Percentiles rank a stretch among this genome's conserved stretches.
phyloP scores from a whole-genome alignment of 2,797 vertebrate species.

The Brachyrhaphis roseni region DNA sequence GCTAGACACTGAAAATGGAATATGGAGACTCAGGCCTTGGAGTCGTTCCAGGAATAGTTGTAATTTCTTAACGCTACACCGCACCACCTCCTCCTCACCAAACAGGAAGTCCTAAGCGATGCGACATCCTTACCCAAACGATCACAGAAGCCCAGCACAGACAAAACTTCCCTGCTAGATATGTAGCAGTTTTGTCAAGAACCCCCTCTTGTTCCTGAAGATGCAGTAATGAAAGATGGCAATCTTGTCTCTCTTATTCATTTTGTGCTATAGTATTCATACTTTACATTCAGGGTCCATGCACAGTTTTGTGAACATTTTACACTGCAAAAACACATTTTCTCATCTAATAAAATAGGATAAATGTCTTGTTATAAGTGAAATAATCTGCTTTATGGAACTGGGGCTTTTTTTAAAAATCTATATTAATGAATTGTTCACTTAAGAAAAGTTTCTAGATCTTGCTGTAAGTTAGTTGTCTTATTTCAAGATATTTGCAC shows the following conservation, averaged over 20 bases:
- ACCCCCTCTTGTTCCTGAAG: slow-evolving; percentile 80
- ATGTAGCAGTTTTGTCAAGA: slow-evolving; percentile 73
- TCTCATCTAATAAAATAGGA: too few relatives aligned
- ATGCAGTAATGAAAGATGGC: slow-evolving; percentile 56
- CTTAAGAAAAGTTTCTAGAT: too few relatives aligned
- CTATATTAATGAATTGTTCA: too few relatives aligned
- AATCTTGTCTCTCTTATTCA: slow-evolving; percentile 11
- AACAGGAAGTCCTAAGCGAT: slow-evolving; percentile 28
- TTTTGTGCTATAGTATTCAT: not conserved
- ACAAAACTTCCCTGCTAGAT: slow-evolving; percentile 73
- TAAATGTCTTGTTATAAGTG: too few relatives aligned
- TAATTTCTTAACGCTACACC: slow-evolving; percentile 49
- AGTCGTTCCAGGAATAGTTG: slow-evolving; percentile 64
- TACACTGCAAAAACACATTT: too few relatives aligned
- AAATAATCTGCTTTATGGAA: too few relatives aligned
- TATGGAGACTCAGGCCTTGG: slow-evolving; percentile 46
- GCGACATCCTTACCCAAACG: slow-evolving; percentile 82
- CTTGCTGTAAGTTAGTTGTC: too few relatives aligned
- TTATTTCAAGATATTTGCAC: too few relatives aligned
- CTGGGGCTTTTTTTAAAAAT: too few relatives aligned
- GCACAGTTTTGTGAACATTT: not conserved
- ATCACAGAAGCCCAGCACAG: slow-evolving; percentile 81
- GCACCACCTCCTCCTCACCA: slow-evolving; percentile 41
- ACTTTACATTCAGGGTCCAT: not conserved
- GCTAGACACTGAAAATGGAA: slow-evolving; percentile 13